These are phyloP conservation scores for Heliothis subflexa DNA, from an alignment of 1,140 invertebrate genomes.

Conservation along the genomic window DNA sequence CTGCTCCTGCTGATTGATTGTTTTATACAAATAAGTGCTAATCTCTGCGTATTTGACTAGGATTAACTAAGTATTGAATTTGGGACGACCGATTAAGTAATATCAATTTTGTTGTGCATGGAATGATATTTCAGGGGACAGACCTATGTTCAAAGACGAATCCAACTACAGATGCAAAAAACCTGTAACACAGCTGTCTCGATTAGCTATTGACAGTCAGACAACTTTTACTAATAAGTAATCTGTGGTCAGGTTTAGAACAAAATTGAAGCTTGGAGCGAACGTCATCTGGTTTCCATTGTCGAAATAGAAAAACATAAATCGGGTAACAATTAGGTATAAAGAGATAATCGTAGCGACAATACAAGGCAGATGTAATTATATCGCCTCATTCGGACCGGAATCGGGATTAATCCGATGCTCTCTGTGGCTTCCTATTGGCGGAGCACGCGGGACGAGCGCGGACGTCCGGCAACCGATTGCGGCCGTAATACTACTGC, in stretches of 20 bases:
- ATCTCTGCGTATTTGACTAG: not conserved
- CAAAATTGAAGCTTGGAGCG: not conserved
- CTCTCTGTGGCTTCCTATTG: constrained; percentile 8
- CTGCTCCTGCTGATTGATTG: constrained; percentile 4
- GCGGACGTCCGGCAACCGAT: constrained; percentile 8
- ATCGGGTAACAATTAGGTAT: not conserved
- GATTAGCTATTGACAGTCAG: no score
- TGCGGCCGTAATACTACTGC: not conserved
- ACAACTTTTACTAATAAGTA: no score
- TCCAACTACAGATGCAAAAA: no score
- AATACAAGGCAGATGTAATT: not conserved
- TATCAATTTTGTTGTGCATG: not conserved
- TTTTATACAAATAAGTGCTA: not conserved
- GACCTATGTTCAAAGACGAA: no score
- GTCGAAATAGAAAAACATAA: not conserved
- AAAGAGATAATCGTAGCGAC: not conserved
- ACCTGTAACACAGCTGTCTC: no score
- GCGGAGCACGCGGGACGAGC: not conserved
- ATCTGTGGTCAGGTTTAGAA: not conserved
- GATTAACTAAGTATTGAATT: constrained; percentile 3
- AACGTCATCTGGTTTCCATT: not conserved
- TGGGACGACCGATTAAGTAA: not conserved
- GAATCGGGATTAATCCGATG: constrained; percentile 1
- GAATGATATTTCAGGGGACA: no score
- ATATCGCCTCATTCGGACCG: not conserved